These are phyloP conservation scores for Desmodus rotundus DNA, from an alignment of 2,113 vertebrate genomes.

Conservation along the genomic window DNA sequence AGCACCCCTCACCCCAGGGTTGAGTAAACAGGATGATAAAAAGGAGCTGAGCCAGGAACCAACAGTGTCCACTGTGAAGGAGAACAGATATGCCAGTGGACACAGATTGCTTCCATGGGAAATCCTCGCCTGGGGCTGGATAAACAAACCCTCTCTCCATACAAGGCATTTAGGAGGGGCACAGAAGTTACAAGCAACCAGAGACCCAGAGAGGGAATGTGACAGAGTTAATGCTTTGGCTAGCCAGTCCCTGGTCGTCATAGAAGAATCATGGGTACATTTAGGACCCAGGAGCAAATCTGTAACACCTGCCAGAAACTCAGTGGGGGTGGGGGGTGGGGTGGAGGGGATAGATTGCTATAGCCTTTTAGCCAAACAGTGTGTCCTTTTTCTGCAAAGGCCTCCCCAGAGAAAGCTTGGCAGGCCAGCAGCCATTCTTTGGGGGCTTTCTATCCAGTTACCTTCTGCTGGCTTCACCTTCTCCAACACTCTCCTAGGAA, in stretches of 20 bases:
- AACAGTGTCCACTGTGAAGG: background rate
- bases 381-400: background rate
- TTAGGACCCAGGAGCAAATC: background rate
- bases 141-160: background rate
- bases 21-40: background rate
- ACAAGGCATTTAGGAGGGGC: background rate
- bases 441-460: background rate
- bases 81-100: background rate
- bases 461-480: background rate
- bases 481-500: conserved; percentile 41
- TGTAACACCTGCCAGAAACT: background rate
- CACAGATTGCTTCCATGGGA: background rate
- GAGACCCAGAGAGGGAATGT: background rate
- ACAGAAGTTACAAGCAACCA: background rate
- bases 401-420: background rate
- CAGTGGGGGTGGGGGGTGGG: background rate
- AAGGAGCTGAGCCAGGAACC: background rate
- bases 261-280: background rate
- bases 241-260: background rate
- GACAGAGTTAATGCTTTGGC: background rate
- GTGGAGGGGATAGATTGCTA: background rate
- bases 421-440: background rate
- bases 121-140: background rate
- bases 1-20: background rate
- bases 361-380: background rate